Conservation (phyloP, 2,888 invertebrate species). For the Apamea crenata region DNA sequence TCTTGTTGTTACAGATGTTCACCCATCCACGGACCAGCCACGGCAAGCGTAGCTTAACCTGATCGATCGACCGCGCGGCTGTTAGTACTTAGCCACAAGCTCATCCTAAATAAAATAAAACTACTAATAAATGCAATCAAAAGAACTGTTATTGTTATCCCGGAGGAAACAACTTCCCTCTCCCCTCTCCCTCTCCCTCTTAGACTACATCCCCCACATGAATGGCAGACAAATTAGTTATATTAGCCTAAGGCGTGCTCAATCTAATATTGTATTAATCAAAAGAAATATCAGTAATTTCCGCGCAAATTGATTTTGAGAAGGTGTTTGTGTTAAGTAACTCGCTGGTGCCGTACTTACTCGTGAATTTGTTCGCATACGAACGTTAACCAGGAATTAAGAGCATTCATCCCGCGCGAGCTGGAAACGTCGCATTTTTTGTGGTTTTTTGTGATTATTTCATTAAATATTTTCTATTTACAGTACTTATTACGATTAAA, state of each 20-base stretch:
- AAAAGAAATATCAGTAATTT: slow-evolving; percentile 38
- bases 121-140: slow-evolving; percentile 26
- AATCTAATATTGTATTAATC: slow-evolving; percentile 29
- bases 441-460: not conserved
- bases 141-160: slow-evolving; percentile 12
- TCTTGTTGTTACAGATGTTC: too few species aligned
- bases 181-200: not conserved
- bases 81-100: too few species aligned
- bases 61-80: too few species aligned
- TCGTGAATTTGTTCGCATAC: not conserved
- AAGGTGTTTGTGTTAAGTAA: slow-evolving; percentile 5
- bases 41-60: too few species aligned
- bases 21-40: too few species aligned
- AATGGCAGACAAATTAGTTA: slow-evolving; percentile 46
- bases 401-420: not conserved
- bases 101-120: not conserved
- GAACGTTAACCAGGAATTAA: not conserved
- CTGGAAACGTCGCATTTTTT: not conserved
- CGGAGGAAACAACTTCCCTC: not conserved
- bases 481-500: too few species aligned
- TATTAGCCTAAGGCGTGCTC: slow-evolving; percentile 31
- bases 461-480: not conserved
- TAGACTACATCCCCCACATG: slow-evolving; percentile 4
- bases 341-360: not conserved
- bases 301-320: slow-evolving; percentile 19